Conservation (phyloP, 2,888 invertebrate genomes). For the Dryococelus australis region DNA sequence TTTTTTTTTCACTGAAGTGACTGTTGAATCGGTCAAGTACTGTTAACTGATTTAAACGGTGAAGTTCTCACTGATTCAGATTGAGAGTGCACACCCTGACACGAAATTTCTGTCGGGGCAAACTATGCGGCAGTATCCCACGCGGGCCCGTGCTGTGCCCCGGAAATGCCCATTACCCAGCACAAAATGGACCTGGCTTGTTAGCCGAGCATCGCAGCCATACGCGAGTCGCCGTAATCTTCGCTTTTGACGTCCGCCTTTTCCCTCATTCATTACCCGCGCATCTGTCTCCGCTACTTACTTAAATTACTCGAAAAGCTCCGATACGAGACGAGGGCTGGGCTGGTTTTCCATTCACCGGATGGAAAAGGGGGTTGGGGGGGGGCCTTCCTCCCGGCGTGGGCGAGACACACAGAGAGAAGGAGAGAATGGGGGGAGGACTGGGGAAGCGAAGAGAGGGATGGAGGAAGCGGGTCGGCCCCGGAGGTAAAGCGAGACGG, state of each 20-base stretch:
- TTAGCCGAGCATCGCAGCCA: not conserved
- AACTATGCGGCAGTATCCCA: no score
- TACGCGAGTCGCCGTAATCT: slow-evolving; percentile 17
- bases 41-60: no score
- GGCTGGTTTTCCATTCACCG: slow-evolving; percentile 12
- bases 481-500: not conserved
- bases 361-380: no score
- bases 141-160: no score
- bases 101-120: no score
- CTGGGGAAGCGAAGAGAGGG: not conserved
- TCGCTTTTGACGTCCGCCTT: not conserved
- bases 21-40: no score
- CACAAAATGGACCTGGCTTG: not conserved
- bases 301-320: slow-evolving; percentile 17
- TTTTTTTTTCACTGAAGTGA: no score
- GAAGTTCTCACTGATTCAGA: no score
- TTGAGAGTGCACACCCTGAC: no score
- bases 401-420: not conserved
- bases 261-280: slow-evolving; percentile 25
- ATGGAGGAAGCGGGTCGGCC: not conserved
- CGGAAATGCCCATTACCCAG: no score
- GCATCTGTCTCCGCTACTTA: not conserved
- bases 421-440: not conserved
- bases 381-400: not conserved
- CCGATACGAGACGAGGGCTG: not conserved